Conservation (phyloP, 2,113 vertebrate genomes). For the Pavo muticus region DNA sequence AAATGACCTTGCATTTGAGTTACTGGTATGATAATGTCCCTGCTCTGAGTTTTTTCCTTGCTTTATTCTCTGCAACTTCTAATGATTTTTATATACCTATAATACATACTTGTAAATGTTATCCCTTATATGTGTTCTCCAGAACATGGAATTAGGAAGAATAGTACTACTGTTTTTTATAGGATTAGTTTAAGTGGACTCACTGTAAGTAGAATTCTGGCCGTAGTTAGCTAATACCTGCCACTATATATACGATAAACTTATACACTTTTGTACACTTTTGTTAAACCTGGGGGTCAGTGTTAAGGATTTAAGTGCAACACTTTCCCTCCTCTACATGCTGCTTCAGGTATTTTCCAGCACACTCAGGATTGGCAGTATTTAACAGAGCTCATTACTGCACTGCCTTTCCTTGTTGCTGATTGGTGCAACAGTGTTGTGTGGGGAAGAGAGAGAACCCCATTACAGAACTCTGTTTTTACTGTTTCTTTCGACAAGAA, state of each 20-base stretch:
- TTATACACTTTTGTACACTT: neutral
- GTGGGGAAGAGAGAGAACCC: fast-evolving
- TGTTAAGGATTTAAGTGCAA: neutral
- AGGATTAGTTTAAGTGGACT: neutral
- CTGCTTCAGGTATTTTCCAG: neutral
- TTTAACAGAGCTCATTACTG: neutral
- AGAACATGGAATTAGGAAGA: neutral
- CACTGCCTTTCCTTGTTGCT: neutral
- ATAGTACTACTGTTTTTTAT: neutral
- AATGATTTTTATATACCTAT: neutral
- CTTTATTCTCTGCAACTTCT: fast-evolving
- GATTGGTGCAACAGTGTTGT: neutral
- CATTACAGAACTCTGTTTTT: neutral
- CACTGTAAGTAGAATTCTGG: neutral
- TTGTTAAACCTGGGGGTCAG: neutral
- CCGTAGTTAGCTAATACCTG: neutral
- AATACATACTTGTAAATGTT: neutral
- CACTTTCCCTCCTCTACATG: fast-evolving
- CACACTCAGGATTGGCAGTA: neutral
- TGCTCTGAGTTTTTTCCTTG: neutral
- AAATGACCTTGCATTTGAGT: constrained; percentile 55
- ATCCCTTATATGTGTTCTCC: neutral
- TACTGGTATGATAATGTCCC: neutral
- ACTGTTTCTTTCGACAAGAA: neutral
- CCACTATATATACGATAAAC: neutral